Evolutionary conservation across 2,888 invertebrate genomes (phyloP).

Genomic region (Dolomedes plantarius): DNA sequence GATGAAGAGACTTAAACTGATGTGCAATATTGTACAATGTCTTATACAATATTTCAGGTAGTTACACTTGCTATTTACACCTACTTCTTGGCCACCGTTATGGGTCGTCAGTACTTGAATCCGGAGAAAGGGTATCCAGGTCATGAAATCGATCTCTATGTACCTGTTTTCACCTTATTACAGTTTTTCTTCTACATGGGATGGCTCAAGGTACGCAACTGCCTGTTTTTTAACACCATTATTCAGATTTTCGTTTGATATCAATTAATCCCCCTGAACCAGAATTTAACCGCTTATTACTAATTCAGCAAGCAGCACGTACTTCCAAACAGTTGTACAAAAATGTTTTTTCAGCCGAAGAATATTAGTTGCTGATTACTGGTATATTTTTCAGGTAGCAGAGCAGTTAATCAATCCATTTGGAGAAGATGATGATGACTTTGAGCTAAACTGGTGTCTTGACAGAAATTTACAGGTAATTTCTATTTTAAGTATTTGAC

Average conservation of each 20-base stretch:
- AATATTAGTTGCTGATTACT: no score
- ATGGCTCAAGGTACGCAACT: conserved; percentile 79
- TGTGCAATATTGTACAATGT: no score
- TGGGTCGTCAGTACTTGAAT: conserved; percentile 81
- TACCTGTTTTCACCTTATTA: conserved; percentile 81
- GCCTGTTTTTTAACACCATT: no score
- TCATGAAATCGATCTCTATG: conserved; percentile 80
- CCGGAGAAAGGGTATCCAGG: conserved; percentile 65
- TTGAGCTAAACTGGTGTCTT: conserved; percentile 81
- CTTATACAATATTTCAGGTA: conserved; percentile 78
- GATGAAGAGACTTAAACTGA: no score
- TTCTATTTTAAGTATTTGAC: neutral
- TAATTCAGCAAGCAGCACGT: no score
- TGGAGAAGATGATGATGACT: conserved; percentile 82
- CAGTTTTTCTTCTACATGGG: conserved; percentile 84
- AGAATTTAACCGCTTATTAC: no score
- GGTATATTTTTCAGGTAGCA: conserved; percentile 80
- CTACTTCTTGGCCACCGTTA: conserved; percentile 80
- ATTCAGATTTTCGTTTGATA: neutral
- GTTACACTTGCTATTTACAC: conserved; percentile 82
- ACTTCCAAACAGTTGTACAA: no score
- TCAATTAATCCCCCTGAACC: no score
- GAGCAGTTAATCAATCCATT: conserved; percentile 82
- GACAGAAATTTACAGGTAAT: conserved; percentile 80
- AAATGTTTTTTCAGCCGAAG: no score